Conservation (phyloP, 1,140 invertebrate species). For the Euwallacea similis region DNA sequence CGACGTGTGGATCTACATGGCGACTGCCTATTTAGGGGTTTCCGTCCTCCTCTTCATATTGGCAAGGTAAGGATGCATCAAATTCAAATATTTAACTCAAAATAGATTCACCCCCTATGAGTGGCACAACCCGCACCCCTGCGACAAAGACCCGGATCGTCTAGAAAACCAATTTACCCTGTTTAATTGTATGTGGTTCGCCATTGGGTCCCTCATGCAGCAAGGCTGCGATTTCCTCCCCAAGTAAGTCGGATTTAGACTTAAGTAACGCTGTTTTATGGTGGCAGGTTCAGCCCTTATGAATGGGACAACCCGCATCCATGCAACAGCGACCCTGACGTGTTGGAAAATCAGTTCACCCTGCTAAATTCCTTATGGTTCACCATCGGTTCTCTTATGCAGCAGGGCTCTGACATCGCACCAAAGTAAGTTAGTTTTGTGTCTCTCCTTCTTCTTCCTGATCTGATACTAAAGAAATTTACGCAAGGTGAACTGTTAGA, state of each 20-base stretch:
- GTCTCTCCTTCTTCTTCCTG: slow-evolving; percentile 10
- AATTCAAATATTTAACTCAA: neutral
- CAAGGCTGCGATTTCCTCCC: slow-evolving; percentile 89
- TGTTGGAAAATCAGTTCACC: slow-evolving; percentile 86
- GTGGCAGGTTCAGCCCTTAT: slow-evolving; percentile 80
- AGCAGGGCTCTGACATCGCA: slow-evolving; percentile 89
- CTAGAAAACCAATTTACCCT: slow-evolving; percentile 90
- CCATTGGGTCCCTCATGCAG: slow-evolving; percentile 91
- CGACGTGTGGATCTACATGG: slow-evolving; percentile 97
- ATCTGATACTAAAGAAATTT: neutral
- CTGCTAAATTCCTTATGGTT: slow-evolving; percentile 87
- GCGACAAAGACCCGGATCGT: slow-evolving; percentile 74
- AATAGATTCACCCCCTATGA: slow-evolving; percentile 91
- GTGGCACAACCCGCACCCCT: slow-evolving; percentile 87
- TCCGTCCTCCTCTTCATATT: slow-evolving; percentile 91
- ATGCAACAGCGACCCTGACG: slow-evolving; percentile 75
- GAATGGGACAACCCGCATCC: slow-evolving; percentile 87
- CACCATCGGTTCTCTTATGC: slow-evolving; percentile 87
- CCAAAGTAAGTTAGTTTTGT: slow-evolving; percentile 59
- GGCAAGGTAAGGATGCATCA: slow-evolving; percentile 67
- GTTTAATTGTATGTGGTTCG: slow-evolving; percentile 94
- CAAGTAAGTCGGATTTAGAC: slow-evolving; percentile 68
- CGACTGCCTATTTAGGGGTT: slow-evolving; percentile 89
- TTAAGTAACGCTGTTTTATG: slow-evolving; percentile 39
- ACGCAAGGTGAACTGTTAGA: slow-evolving; percentile 20